A percentile compares a stretch with the other conserved stretches of the same genome.
Conservation (phyloP, 2,888 invertebrate species). For the Cylloceria caligata region DNA sequence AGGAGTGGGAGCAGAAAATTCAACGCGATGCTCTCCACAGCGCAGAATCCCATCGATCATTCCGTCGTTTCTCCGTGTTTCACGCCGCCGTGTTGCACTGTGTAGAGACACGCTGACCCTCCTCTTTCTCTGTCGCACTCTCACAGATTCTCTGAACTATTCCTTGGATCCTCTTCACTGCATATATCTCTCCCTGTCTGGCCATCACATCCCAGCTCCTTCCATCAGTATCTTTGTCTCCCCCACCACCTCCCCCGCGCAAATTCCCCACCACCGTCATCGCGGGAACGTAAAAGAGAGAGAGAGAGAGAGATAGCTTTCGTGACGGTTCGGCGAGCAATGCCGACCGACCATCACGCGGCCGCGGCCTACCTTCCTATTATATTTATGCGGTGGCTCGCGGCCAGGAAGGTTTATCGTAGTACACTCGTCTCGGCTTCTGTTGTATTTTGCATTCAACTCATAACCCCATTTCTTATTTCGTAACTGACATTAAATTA, state of each 20-base stretch:
- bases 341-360: conserved; percentile 84
- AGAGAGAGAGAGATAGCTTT: conserved; percentile 58
- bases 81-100: conserved; percentile 78
- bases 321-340: conserved; percentile 83
- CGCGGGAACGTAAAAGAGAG: conserved; percentile 47
- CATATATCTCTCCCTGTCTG: conserved; percentile 48
- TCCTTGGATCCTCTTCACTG: conserved; percentile 44
- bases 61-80: conserved; percentile 82
- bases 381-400: conserved; percentile 84
- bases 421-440: conserved; percentile 51
- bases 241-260: conserved; percentile 56
- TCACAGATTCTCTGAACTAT: conserved; percentile 67
- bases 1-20: conserved; percentile 63
- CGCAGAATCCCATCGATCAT: conserved; percentile 85
- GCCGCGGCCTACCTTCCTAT: conserved; percentile 81
- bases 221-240: conserved; percentile 62
- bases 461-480: conserved; percentile 22
- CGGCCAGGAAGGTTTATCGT: conserved; percentile 82
- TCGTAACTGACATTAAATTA: conserved; percentile 4
- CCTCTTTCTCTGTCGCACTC: conserved; percentile 66
- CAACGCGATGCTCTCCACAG: conserved; percentile 78
- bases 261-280: conserved; percentile 65
- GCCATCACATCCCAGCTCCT: conserved; percentile 63
- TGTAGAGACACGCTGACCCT: conserved; percentile 64
- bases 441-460: conserved; percentile 28